Base-by-base conservation (phyloP, 2,797 vertebrate genomes). In the Bradypodion pumilum region DNA sequence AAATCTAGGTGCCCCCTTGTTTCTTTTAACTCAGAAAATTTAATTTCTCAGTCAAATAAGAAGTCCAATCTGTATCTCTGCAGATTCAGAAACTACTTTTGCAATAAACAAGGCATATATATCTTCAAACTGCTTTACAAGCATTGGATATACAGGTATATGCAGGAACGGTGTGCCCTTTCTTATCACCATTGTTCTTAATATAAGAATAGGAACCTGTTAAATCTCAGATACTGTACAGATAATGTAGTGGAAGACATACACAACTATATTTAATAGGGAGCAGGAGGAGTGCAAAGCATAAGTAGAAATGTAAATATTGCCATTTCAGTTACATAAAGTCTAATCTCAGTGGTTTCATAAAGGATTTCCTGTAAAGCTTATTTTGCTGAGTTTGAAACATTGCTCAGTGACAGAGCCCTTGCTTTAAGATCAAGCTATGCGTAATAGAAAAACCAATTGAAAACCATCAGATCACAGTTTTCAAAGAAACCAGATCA, bases 1-100 rank as follows among this genome's bases (percentile, higher is more conserved):
- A 81, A 85, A 49, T 70, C 78, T 74, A 81, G 32, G 32, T 52
- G 32, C 56, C 56, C 63, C 52, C 44, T 81, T 12, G 9, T 66
- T 75, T 49, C 44, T n/a, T 46, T 9, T 23, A 40, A 35, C 13
- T 42, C 42, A 49, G n/a, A 27, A 84, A 74, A 63, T 52, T 32
- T 74, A 23, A 66, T 56, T 42, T 66, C 29, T 56, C 46, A 66
- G 7, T 19, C 42, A 27, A 25, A 16, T 27, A 80, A 62, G 12
- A 16, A 40, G 1, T 29, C 15, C 4, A 12, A 40, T 56, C 44
- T 19, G 44, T 66, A 29, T 27, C 62, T 74, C 37, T 2, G 23
- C 35, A 27, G 44, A 63, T 49, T 62, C 29, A 73, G 27, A 32
- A 25, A 49, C 23, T 66, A 46, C 10, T 27, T 13, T n/a, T 85